A percentile compares a stretch with the other conserved stretches of the same genome.
These are phyloP conservation scores for Patella caerulea DNA, from an alignment of 2,888 invertebrate genomes.

Conservation along the genomic window DNA sequence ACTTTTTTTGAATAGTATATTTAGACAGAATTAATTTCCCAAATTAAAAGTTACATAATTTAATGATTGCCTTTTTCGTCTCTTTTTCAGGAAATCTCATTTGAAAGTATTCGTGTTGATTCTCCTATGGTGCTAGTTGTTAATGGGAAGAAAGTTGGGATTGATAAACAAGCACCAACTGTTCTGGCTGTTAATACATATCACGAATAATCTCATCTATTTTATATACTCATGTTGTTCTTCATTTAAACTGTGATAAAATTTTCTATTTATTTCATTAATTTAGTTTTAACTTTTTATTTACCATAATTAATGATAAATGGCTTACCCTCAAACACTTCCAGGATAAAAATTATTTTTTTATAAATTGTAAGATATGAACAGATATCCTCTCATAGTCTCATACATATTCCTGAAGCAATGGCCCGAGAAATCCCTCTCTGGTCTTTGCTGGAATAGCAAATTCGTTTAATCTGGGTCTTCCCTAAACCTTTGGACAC, in stretches of 20 bases:
- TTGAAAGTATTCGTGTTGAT: constrained; percentile 84
- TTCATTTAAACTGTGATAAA: background rate
- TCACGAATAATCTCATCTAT: constrained; percentile 5
- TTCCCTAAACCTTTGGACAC: too few relatives aligned
- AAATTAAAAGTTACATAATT: background rate
- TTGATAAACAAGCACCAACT: constrained; percentile 63
- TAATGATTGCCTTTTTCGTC: constrained; percentile 16
- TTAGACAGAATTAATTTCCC: background rate
- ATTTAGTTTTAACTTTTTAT: too few relatives aligned
- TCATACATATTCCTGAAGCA: too few relatives aligned
- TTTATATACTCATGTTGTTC: background rate
- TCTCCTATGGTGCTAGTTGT: constrained; percentile 82
- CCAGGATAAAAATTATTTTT: too few relatives aligned
- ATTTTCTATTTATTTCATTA: background rate
- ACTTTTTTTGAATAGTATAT: too few relatives aligned
- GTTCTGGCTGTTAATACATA: constrained; percentile 47
- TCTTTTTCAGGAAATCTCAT: constrained; percentile 79
- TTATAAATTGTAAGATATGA: too few relatives aligned
- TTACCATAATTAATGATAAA: too few relatives aligned
- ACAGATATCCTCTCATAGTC: too few relatives aligned
- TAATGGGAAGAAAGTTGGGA: constrained; percentile 79
- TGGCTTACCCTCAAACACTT: too few relatives aligned
- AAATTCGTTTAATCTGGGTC: too few relatives aligned
- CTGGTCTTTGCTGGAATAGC: too few relatives aligned
- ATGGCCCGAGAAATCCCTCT: too few relatives aligned